Conservation (phyloP, 2,888 invertebrate species). For the Timema podura region DNA sequence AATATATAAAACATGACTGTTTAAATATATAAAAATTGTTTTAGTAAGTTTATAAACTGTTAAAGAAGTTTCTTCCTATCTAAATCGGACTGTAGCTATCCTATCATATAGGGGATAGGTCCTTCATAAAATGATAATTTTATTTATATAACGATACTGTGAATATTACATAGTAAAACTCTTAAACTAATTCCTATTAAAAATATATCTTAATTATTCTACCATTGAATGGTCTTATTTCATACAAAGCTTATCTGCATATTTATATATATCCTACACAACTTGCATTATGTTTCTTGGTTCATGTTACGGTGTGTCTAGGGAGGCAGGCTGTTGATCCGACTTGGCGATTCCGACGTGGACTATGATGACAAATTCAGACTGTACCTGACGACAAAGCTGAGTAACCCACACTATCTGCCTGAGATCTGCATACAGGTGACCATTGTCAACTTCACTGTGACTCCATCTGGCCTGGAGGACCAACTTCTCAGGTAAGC, state of each 20-base stretch:
- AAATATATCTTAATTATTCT: too few species aligned
- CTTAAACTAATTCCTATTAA: too few species aligned
- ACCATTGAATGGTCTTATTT: too few species aligned
- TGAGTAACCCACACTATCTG: constrained; percentile 89
- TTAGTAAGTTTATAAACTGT: too few species aligned
- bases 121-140: too few species aligned
- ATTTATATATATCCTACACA: neutral
- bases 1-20: too few species aligned
- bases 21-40: too few species aligned
- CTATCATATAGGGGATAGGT: too few species aligned
- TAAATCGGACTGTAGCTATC: too few species aligned
- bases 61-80: too few species aligned
- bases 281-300: too few species aligned
- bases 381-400: constrained; percentile 86
- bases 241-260: neutral
- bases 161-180: neutral
- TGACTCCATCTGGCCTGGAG: constrained; percentile 83
- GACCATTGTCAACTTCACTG: constrained; percentile 88
- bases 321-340: constrained; percentile 76
- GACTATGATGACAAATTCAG: constrained; percentile 84
- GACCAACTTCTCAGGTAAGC: constrained; percentile 87
- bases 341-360: constrained; percentile 81
- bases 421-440: constrained; percentile 93
- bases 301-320: too few species aligned
- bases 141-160: neutral